These are phyloP conservation scores for Clunio marinus DNA, from an alignment of 2,888 invertebrate species.

Conservation along the genomic window DNA sequence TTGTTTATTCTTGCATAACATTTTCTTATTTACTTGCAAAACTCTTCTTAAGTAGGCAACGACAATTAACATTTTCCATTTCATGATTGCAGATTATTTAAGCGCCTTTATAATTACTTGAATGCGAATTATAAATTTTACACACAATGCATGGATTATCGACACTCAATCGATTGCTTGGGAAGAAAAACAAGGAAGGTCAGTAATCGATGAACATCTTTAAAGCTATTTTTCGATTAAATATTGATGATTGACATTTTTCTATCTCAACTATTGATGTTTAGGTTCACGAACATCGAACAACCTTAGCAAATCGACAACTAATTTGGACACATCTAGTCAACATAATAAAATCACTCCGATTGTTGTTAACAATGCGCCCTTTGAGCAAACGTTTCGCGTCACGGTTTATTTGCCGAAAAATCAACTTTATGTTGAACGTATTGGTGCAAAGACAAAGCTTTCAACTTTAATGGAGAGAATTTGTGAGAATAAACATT, in stretches of 20 bases:
- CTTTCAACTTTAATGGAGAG: constrained; percentile 65
- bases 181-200: constrained; percentile 50
- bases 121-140: constrained; percentile 40
- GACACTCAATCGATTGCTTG: constrained; percentile 51
- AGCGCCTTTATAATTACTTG: background rate
- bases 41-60: background rate
- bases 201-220: constrained; percentile 41
- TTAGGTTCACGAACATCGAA: constrained; percentile 41
- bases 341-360: constrained; percentile 49
- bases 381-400: constrained; percentile 52
- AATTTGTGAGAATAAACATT: constrained; percentile 71
- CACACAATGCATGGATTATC: constrained; percentile 49
- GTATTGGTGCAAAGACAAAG: constrained; percentile 65
- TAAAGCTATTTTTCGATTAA: too few relatives aligned
- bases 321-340: constrained; percentile 50
- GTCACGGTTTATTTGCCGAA: constrained; percentile 68
- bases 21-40: too few relatives aligned
- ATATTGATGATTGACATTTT: constrained; percentile 14
- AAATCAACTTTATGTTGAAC: constrained; percentile 72
- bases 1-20: background rate
- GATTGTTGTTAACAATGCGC: constrained; percentile 49
- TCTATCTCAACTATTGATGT: background rate
- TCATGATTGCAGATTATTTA: constrained; percentile 19
- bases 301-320: constrained; percentile 44
- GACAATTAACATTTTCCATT: constrained; percentile 1